Evolutionary conservation across 2,113 vertebrate genomes (phyloP).

Genomic region (Myotis brandtii): DNA sequence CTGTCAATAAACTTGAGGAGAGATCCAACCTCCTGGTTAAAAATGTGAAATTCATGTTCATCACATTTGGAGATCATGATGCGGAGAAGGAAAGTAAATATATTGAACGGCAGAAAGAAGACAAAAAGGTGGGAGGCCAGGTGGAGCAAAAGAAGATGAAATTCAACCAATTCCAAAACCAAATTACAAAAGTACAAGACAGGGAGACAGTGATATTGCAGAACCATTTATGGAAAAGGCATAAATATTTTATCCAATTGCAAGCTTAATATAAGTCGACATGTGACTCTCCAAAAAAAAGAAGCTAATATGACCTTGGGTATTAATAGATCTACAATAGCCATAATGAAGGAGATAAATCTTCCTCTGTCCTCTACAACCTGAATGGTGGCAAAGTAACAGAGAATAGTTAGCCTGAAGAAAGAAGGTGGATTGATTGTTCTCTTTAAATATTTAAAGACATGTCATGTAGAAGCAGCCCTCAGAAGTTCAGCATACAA

Average conservation of each 20-base stretch:
- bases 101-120: background rate
- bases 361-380: conserved; percentile 27
- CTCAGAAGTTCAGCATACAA: background rate
- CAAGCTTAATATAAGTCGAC: conserved; percentile 28
- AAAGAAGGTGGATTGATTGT: conserved; percentile 51
- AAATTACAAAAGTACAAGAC: background rate
- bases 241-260: conserved; percentile 42
- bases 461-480: conserved; percentile 40
- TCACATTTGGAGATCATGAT: background rate
- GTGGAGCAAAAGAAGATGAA: conserved; percentile 11
- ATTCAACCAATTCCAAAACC: conserved; percentile 19
- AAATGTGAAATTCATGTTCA: background rate
- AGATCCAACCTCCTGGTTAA: background rate
- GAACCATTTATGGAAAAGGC: background rate
- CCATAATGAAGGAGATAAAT: conserved; percentile 68
- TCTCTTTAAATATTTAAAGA: conserved; percentile 70
- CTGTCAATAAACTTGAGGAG: too few relatives aligned
- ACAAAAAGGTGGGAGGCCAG: background rate
- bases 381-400: conserved; percentile 19
- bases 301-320: conserved; percentile 47
- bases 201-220: background rate
- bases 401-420: conserved; percentile 33
- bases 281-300: conserved; percentile 38
- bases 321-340: conserved; percentile 65
- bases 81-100: conserved; percentile 23